These are phyloP conservation scores for Euleptes europaea DNA, from an alignment of 2,113 vertebrate genomes.

Conservation along the genomic window DNA sequence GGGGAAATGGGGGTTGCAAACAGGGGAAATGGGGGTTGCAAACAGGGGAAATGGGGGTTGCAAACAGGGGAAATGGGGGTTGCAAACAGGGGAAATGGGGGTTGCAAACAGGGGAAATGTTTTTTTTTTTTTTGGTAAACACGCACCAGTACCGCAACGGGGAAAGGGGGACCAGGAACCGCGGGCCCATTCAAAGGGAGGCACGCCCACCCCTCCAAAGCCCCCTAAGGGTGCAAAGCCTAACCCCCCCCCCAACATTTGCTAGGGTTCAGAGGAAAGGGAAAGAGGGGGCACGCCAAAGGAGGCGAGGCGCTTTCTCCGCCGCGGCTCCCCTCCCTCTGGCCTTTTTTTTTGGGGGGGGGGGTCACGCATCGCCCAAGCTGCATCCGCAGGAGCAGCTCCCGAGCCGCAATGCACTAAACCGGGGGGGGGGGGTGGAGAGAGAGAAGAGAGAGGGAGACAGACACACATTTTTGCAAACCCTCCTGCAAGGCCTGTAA, in stretches of 20 bases:
- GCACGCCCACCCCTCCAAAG: background rate
- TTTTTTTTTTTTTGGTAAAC: too few species aligned
- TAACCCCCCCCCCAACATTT: background rate
- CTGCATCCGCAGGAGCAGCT: background rate
- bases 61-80: slow-evolving; percentile 2
- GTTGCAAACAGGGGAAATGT: slow-evolving; percentile 1
- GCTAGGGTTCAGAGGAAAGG: background rate
- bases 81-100: slow-evolving; percentile 6
- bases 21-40: too few species aligned
- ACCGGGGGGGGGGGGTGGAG: background rate
- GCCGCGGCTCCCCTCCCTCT: background rate
- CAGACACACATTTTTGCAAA: background rate
- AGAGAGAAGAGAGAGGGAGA: background rate
- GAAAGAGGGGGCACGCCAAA: background rate
- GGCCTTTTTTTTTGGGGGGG: background rate
- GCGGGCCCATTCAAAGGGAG: background rate
- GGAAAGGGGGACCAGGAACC: rapidly evolving
- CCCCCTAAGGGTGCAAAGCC: background rate
- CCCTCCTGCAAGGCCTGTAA: background rate
- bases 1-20: slow-evolving; percentile 22
- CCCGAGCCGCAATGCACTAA: slow-evolving; percentile 1
- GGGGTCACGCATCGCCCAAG: background rate
- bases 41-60: background rate
- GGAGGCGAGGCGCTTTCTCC: background rate
- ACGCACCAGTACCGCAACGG: background rate